Evolutionary conservation across 2,888 invertebrate genomes (phyloP), one percentile per base, ranked within the genome.

Genomic region (Drosophila suboccidentalis): DNA sequence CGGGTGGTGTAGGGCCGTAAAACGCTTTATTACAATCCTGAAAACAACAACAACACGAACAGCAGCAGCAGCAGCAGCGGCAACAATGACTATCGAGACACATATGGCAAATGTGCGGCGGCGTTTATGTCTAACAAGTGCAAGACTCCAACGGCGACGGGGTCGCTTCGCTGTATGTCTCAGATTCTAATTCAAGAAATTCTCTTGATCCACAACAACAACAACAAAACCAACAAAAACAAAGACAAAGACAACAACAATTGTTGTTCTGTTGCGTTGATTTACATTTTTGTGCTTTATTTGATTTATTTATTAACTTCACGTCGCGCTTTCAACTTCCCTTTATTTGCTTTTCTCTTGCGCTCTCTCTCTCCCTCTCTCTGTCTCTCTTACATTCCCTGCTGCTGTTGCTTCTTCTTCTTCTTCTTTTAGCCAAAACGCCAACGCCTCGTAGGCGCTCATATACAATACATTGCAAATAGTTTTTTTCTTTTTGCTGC

Each of bases 11-110:
- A n/a, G 15, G 57, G 66, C 71, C 87, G 77, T 85, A 89, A 89
- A 89, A 89, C 82, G 77, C 71, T 85, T 85, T 89, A 89, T 87
- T 82, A 68, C 88, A 79, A 73, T 53, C 64, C 63, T 54, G 66
- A 47, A 63, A 58, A 47, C 62, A 54, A 44, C 63, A 62, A 67
- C 46, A 39, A 36, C 49, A 59, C 17, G 32, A 49, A 29, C 44
- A 46, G 47, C 47, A 36, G 19, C 47, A 51, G 44, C 36, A 22
- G 2, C 22, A 22, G 4, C 22, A 55, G 22, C 46, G 50, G 43
- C 44, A 50, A 39, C 39, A 58, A 65, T 13, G 26, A 46, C 34
- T 50, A 32, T 38, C 38, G 32, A 17, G 41, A 11, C 64, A 47
- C 75, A 84, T 72, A 82, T 73, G 82, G 80, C 64, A 76, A 75